Evolutionary conservation across 1,140 invertebrate genomes (phyloP), one percentile per base, ranked within the genome.

Genomic region (Aphelenchoides besseyi): DNA sequence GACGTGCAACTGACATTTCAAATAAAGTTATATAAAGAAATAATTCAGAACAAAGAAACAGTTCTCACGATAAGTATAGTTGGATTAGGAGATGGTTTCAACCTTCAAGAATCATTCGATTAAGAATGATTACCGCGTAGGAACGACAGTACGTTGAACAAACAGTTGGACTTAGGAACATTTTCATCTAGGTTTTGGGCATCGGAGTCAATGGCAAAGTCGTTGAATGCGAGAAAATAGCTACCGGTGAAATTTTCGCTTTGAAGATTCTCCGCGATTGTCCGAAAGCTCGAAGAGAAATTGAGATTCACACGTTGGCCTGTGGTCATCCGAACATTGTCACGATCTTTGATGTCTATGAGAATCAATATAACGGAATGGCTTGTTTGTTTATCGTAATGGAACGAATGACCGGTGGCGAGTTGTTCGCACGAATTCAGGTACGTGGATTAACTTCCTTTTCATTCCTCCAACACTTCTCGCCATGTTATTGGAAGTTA

Each of bases 371-470:
- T 83, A 90, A 90, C 75, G 92, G 91, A 1, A 90, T 91, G 72
- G 90, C 91, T 82, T 97, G 94, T 87, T 87, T 98, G 2, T 88
- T 98, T 5, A 92, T 98, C 41, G 90, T 98, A 5, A 98, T 98
- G 95, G 95, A 98, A 89, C 95, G 92, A 83, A 97, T 97, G 95
- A 92, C 94, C 84, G 95, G 95, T 54, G 95, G 95, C 0, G 95
- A 98, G 85, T 87, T 98, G 36, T 97, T 97, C 86, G 92, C 93
- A 83, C 89, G 94, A 83, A 98, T 98, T 85, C n/a, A n/a, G n/a
- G n/a, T 94, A 97, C 87, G 92, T 96, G 67, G 16, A 29, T 18
- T 26, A 23, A 62, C n/a, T 69, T 3, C 57, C n/a, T n/a, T n/a
- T n/a, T n/a, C n/a, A n/a, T n/a, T n/a, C n/a, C n/a, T n/a, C n/a